These are phyloP conservation scores for Cyphomyrus plagiostoma DNA, from an alignment of 2,113 vertebrate genomes.

Conservation along the genomic window DNA sequence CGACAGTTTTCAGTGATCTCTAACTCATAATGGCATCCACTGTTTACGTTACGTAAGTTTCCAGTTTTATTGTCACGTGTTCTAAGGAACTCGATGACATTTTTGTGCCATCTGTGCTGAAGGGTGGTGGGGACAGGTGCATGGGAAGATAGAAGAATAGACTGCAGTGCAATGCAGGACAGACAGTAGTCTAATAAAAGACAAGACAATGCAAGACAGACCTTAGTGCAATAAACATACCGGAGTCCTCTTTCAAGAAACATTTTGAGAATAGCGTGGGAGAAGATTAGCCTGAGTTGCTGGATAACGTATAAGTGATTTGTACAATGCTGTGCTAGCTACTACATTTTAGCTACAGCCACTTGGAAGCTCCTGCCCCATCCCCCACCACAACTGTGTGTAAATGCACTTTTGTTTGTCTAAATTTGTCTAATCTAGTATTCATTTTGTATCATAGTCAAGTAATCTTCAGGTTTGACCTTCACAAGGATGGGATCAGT, in stretches of 20 bases:
- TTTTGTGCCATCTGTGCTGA: background rate
- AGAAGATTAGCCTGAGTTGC: background rate
- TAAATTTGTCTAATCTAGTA: background rate
- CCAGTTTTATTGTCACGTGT: background rate
- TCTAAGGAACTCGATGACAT: background rate
- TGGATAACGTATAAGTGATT: background rate
- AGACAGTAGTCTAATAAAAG: background rate
- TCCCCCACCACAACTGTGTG: background rate
- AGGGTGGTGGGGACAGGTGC: background rate
- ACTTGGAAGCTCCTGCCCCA: background rate
- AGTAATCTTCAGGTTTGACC: background rate
- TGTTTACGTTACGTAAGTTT: background rate
- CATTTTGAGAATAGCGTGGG: background rate
- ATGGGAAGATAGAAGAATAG: background rate
- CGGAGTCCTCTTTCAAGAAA: background rate
- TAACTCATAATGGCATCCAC: background rate
- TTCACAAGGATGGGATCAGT: background rate
- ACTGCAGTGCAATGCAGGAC: background rate
- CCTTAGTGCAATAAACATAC: background rate
- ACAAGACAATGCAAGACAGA: background rate
- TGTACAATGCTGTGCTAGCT: background rate
- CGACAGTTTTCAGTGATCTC: conserved; percentile 7
- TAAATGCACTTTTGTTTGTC: background rate
- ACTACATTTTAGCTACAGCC: background rate
- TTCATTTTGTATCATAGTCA: background rate